Evolutionary conservation across 1,140 invertebrate genomes (phyloP).

Genomic region (Chlorops oryzae): DNA sequence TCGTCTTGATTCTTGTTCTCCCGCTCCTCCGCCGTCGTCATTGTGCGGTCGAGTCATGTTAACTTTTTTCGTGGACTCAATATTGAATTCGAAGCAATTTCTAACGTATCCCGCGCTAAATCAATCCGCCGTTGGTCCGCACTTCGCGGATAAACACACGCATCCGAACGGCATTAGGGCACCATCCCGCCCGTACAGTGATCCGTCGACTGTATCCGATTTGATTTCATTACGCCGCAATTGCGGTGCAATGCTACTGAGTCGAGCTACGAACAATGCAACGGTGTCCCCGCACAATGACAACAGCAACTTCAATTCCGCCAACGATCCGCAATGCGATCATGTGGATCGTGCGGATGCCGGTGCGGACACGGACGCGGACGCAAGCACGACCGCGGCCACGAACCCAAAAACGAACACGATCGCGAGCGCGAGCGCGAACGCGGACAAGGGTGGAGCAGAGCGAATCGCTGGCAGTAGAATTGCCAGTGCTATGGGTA

Average conservation of each 20-base stretch:
- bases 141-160: not conserved
- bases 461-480: no score
- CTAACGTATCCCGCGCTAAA: no score
- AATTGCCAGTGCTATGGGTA: no score
- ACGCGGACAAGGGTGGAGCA: not conserved
- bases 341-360: not conserved
- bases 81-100: not conserved
- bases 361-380: no score
- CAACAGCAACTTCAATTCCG: not conserved
- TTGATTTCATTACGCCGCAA: not conserved
- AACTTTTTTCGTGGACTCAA: not conserved
- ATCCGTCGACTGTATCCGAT: not conserved
- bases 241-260: constrained; percentile 33
- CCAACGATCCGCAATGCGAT: constrained; percentile 1
- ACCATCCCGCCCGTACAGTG: not conserved
- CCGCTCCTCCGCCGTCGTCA: no score
- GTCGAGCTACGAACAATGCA: constrained; percentile 25
- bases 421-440: constrained; percentile 5
- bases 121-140: no score
- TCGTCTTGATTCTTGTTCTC: no score
- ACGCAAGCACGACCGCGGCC: no score
- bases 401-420: not conserved
- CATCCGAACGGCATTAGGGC: not conserved
- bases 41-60: not conserved
- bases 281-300: constrained; percentile 14